Conservation (phyloP, 2,888 invertebrate genomes). For the Caenorhabditis japonica region DNA sequence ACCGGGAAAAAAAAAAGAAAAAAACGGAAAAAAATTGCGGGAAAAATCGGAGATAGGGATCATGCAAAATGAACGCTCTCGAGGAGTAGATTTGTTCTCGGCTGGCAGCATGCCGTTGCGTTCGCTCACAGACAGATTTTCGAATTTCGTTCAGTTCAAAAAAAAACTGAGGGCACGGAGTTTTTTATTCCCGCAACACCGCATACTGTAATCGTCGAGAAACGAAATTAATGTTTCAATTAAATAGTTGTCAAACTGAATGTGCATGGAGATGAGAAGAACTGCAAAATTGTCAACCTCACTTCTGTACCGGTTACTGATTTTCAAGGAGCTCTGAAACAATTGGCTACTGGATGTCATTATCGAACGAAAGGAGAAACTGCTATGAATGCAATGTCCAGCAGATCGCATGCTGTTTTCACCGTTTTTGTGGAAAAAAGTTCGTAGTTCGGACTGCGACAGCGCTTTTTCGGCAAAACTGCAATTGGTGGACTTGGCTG, state of each 20-base stretch:
- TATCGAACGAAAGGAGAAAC: slow-evolving; percentile 82
- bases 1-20: no score
- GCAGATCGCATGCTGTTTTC: slow-evolving; percentile 92
- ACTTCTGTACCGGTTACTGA: slow-evolving; percentile 50
- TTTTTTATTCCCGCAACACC: no score
- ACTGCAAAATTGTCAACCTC: slow-evolving; percentile 53
- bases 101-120: no score
- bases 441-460: slow-evolving; percentile 79
- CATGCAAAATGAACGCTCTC: no score
- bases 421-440: slow-evolving; percentile 95
- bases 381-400: slow-evolving; percentile 96
- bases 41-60: no score
- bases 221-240: no score
- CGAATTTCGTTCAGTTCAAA: no score
- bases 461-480: slow-evolving; percentile 87
- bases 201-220: no score
- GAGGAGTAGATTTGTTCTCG: no score
- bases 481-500: slow-evolving; percentile 96
- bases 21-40: no score
- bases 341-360: slow-evolving; percentile 63
- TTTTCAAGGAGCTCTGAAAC: slow-evolving; percentile 57
- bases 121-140: no score
- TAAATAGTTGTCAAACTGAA: slow-evolving; percentile 67
- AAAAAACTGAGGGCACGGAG: no score
- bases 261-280: slow-evolving; percentile 57